Percentiles rank a stretch among this genome's conserved stretches.
Evolutionary conservation across 2,797 vertebrate species (phyloP).

Genomic region (Sternotherus odoratus): DNA sequence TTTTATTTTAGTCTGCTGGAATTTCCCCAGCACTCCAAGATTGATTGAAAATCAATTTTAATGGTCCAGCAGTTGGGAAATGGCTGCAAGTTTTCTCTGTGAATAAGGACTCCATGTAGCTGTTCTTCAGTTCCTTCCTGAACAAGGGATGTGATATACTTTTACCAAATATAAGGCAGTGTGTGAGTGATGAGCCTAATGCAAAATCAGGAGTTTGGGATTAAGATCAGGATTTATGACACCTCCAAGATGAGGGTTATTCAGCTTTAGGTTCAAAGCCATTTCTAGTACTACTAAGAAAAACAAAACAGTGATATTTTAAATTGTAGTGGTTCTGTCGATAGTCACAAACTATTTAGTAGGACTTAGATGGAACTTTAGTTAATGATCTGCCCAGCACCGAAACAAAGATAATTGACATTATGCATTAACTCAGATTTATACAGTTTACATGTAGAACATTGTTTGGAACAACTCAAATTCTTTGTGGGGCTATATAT

Average conservation of each 20-base stretch:
- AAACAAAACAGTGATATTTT: neutral
- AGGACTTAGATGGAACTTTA: conserved; percentile 27
- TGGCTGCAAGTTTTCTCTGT: neutral
- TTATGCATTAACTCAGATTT: neutral
- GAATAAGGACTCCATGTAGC: neutral
- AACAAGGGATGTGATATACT: conserved; percentile 30
- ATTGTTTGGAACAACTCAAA: conserved; percentile 1
- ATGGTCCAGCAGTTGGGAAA: neutral
- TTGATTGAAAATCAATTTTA: neutral
- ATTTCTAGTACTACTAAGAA: neutral
- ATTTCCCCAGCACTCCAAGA: neutral
- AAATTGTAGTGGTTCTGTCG: conserved; percentile 31
- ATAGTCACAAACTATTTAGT: conserved; percentile 25
- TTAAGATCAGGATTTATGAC: neutral
- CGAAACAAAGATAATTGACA: conserved; percentile 27
- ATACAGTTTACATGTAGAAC: neutral
- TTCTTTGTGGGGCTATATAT: conserved; percentile 18
- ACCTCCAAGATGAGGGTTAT: neutral
- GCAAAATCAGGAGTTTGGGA: conserved; percentile 34
- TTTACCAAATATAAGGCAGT: conserved; percentile 27
- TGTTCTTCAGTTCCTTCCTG: conserved; percentile 21
- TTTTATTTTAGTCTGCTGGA: neutral
- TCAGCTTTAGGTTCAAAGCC: neutral
- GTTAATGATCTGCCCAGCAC: conserved; percentile 16
- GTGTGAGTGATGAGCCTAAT: neutral